Conservation (phyloP, 2,888 invertebrate species). For the Sesamia inferens region DNA sequence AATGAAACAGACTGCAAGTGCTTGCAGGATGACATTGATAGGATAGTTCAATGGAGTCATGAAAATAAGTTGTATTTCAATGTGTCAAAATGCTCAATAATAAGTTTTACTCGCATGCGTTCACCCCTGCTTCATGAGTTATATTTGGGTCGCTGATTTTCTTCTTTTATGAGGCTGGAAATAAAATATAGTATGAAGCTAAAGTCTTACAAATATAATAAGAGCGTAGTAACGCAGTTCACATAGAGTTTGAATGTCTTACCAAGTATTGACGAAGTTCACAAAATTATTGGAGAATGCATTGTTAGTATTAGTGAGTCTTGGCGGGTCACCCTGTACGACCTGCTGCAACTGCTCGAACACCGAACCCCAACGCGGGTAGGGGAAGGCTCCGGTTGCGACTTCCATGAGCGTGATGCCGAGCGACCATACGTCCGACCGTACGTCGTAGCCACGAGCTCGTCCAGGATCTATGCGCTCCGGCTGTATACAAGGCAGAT, state of each 20-base stretch:
- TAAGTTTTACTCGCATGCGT: no score
- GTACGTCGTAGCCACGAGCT: conserved; percentile 97
- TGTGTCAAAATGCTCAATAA: no score
- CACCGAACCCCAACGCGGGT: conserved; percentile 99
- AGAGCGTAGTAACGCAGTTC: neutral
- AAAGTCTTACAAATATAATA: neutral
- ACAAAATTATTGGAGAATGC: conserved; percentile 97
- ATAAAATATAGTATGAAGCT: conserved; percentile 58
- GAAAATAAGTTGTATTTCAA: no score
- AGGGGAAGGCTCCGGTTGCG: conserved; percentile 98
- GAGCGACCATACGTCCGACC: conserved; percentile 99
- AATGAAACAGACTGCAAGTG: no score
- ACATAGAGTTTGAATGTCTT: conserved; percentile 75
- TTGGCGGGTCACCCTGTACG: conserved; percentile 98
- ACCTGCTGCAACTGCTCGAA: conserved; percentile 98
- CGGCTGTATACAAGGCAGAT: conserved; percentile 90
- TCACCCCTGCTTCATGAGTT: no score
- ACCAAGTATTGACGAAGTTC: conserved; percentile 99
- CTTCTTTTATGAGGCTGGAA: conserved; percentile 98
- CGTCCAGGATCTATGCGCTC: conserved; percentile 99
- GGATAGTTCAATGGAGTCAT: no score
- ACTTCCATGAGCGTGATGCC: conserved; percentile 99
- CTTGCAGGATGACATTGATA: no score
- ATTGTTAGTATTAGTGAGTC: conserved; percentile 94
- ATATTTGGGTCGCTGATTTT: conserved; percentile 98